A percentile compares a stretch with the other conserved stretches of the same genome.
Conservation (phyloP, 92 coral and sea anemone species). For the Phenganax marumi region DNA sequence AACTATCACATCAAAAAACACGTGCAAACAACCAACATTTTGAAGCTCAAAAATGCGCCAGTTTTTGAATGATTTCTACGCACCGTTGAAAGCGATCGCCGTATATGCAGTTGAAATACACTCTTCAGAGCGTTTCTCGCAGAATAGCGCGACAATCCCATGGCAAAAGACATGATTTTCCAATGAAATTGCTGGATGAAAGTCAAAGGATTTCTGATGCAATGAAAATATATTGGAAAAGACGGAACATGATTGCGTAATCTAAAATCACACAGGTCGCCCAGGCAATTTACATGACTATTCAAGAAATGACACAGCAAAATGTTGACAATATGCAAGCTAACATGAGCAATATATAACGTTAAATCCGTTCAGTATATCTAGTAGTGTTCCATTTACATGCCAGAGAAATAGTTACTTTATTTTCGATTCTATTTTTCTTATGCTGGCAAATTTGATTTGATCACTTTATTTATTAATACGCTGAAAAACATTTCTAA, state of each 20-base stretch:
- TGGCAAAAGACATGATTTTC: slow-evolving; percentile 26
- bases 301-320: no score
- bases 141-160: slow-evolving; percentile 29
- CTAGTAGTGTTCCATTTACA: no score
- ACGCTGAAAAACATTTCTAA: no score
- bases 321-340: no score
- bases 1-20: neutral
- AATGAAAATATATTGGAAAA: neutral
- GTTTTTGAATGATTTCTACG: neutral
- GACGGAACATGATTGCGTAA: slow-evolving; percentile 15
- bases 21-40: neutral
- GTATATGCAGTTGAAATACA: neutral
- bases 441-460: no score
- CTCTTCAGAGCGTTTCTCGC: slow-evolving; percentile 16
- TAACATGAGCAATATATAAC: no score
- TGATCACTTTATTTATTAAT: no score
- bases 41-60: neutral
- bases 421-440: no score
- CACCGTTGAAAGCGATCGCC: slow-evolving; percentile 1
- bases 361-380: no score
- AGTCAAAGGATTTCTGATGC: slow-evolving; percentile 4
- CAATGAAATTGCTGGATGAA: neutral
- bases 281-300: no score
- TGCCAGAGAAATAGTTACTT: no score
- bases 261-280: neutral